These are phyloP conservation scores for Astropecten irregularis DNA, from an alignment of 53 echinoderm and acorn worm species.

Conservation along the genomic window DNA sequence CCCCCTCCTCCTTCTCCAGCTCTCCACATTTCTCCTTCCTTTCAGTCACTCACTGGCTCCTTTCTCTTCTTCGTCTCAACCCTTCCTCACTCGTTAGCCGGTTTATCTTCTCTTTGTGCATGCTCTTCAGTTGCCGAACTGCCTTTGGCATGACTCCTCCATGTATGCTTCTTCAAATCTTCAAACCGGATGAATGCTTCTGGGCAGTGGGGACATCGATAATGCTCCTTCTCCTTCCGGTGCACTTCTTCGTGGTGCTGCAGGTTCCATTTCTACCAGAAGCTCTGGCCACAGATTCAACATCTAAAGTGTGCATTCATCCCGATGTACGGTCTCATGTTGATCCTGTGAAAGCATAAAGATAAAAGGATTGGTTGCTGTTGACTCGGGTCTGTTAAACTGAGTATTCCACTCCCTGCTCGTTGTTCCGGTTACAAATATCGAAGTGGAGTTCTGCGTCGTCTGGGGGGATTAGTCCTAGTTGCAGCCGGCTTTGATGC, in stretches of 20 bases:
- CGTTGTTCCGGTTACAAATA: too few species aligned
- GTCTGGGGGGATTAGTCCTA: too few species aligned
- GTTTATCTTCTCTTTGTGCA: too few species aligned
- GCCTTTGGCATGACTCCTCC: not conserved
- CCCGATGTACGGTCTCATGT: not conserved
- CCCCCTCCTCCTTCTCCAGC: not conserved
- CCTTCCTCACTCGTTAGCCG: not conserved
- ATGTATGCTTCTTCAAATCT: too few species aligned
- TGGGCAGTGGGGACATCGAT: conserved; percentile 4
- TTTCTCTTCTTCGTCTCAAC: not conserved
- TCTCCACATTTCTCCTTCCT: not conserved
- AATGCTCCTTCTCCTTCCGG: not conserved
- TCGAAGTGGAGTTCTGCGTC: too few species aligned
- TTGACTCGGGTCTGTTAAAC: too few species aligned
- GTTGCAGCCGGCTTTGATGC: too few species aligned
- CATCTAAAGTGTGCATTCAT: not conserved
- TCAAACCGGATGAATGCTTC: too few species aligned
- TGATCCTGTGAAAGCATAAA: too few species aligned
- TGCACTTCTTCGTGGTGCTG: not conserved
- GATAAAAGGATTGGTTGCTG: not conserved
- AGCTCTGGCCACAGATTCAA: too few species aligned
- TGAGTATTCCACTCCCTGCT: too few species aligned
- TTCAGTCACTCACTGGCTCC: not conserved
- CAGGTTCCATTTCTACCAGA: not conserved
- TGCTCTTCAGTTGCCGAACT: not conserved